Conservation (phyloP, 2,113 vertebrate species). For the Siniperca knerii region DNA sequence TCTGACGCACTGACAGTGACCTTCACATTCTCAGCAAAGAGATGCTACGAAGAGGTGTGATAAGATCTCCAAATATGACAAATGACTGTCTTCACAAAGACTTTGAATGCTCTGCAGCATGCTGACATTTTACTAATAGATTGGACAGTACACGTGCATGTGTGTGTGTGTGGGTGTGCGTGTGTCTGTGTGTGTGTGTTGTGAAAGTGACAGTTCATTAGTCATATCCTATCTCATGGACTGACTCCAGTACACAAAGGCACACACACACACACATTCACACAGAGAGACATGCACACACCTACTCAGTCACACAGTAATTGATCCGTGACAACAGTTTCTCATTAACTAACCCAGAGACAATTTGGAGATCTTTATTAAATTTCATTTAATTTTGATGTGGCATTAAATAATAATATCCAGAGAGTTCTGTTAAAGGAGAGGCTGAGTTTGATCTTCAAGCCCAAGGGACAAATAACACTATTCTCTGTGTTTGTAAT, state of each 20-base stretch:
- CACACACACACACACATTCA: not conserved
- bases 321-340: conserved; percentile 25
- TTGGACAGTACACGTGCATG: conserved; percentile 5
- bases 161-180: conserved; percentile 18
- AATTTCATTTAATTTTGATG: conserved; percentile 32
- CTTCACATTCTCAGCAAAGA: conserved; percentile 36
- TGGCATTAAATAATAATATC: conserved; percentile 15
- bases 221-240: conserved; percentile 51
- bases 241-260: conserved; percentile 17
- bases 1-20: not conserved
- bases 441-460: conserved; percentile 20
- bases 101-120: conserved; percentile 24
- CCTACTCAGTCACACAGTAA: conserved; percentile 14
- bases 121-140: conserved; percentile 71
- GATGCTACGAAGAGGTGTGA: conserved; percentile 35
- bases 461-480: conserved; percentile 29
- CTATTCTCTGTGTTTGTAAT: conserved; percentile 10
- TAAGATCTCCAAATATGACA: conserved; percentile 53
- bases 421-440: conserved; percentile 2
- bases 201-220: conserved; percentile 59
- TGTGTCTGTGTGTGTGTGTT: conserved; percentile 21
- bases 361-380: conserved; percentile 34
- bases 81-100: conserved; percentile 36
- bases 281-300: not conserved
- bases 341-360: conserved; percentile 34